phyloP scores from a whole-genome alignment of 1,140 invertebrate species.

The Centruroides sculpturatus region DNA sequence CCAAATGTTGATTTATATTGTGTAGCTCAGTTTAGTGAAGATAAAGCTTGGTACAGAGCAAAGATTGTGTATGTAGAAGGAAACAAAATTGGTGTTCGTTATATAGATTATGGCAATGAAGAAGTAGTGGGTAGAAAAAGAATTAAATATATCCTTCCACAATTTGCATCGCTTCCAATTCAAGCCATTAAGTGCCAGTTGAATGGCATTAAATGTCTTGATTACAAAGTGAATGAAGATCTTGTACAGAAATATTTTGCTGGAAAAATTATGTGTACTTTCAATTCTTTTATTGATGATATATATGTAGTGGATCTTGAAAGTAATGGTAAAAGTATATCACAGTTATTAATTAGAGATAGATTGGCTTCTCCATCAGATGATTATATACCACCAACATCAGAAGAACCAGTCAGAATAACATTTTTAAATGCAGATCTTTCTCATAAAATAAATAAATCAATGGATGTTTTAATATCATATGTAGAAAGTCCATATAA shows the following conservation, averaged over 20 bases:
- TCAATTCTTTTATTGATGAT: slow-evolving; percentile 1
- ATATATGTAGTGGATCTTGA: slow-evolving; percentile 3
- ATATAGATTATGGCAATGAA: slow-evolving; percentile 60
- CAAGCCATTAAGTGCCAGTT: slow-evolving; percentile 10
- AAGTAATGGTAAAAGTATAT: slow-evolving; percentile 4
- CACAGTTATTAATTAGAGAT: slow-evolving; percentile 10
- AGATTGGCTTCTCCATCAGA: slow-evolving; percentile 2
- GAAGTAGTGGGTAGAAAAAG: slow-evolving; percentile 28
- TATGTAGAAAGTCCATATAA: slow-evolving; percentile 24
- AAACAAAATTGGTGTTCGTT: slow-evolving; percentile 50
- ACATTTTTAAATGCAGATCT: too few species aligned
- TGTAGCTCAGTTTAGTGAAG: slow-evolving; percentile 51
- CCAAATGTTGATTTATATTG: slow-evolving; percentile 44
- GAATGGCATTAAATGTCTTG: slow-evolving; percentile 4
- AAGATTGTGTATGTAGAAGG: slow-evolving; percentile 47
- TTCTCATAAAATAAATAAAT: too few species aligned
- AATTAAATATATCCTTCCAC: slow-evolving; percentile 1
- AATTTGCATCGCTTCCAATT: slow-evolving; percentile 4
- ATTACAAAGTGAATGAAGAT: neutral
- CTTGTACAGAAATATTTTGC: slow-evolving; percentile 3
- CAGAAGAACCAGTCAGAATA: too few species aligned
- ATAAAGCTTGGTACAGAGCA: slow-evolving; percentile 63
- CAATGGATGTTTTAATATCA: slow-evolving; percentile 13
- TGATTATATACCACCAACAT: too few species aligned
- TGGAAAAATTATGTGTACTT: slow-evolving; percentile 2